A percentile compares a stretch with the other conserved stretches of the same genome.
Conservation (phyloP, 1,140 invertebrate genomes). For the Zaprionus taronus region DNA sequence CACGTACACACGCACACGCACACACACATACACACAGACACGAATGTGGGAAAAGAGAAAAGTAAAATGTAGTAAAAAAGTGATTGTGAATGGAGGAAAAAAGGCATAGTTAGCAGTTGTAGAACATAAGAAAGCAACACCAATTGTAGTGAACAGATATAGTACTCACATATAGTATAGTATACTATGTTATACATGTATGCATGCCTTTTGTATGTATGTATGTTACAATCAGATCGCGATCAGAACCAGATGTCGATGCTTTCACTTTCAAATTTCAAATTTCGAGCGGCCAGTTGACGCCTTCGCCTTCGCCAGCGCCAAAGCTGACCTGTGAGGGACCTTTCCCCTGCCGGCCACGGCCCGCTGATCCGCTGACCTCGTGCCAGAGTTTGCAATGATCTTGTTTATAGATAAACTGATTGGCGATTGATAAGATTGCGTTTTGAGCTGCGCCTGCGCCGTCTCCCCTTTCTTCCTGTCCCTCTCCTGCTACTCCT, state of each 20-base stretch:
- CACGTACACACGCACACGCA: background rate
- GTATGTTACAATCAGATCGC: background rate
- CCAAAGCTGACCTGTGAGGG: constrained; percentile 36
- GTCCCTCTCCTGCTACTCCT: background rate
- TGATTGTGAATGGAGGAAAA: constrained; percentile 5
- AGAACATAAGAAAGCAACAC: background rate
- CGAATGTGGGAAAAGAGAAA: background rate
- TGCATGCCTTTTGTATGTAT: too few species aligned
- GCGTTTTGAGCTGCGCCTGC: constrained; percentile 21
- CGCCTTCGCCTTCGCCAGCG: constrained; percentile 55
- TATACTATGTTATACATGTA: too few species aligned
- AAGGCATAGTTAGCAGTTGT: background rate
- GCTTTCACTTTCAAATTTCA: constrained; percentile 67
- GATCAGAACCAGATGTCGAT: constrained; percentile 34
- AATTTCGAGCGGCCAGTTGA: constrained; percentile 70
- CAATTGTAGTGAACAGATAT: background rate
- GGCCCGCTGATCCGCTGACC: background rate
- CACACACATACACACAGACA: background rate
- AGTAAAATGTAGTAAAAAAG: background rate
- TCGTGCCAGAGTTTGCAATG: constrained; percentile 17
- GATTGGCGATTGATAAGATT: constrained; percentile 60
- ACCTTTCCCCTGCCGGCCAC: constrained; percentile 5
- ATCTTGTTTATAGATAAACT: constrained; percentile 53
- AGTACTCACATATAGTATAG: too few species aligned
- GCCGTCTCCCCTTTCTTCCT: background rate